phyloP scores from a whole-genome alignment of 2,888 invertebrate genomes.

The Notodonta ziczac region DNA sequence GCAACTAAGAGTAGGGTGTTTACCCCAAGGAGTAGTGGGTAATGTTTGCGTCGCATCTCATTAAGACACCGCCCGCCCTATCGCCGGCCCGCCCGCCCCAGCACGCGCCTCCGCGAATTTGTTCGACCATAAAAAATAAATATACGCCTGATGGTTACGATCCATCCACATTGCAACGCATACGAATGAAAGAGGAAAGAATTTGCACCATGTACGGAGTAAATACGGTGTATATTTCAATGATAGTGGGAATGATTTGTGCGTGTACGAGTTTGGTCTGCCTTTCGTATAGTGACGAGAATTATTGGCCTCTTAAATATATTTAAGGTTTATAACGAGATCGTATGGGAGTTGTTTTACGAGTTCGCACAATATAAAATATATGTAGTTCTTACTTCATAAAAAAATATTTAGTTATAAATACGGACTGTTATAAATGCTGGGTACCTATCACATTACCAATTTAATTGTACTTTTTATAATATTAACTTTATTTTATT shows the following conservation, averaged over 20 bases:
- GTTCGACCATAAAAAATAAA: conserved; percentile 73
- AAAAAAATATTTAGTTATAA: no score
- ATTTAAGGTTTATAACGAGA: no score
- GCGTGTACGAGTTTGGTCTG: neutral
- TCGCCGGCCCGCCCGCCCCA: conserved; percentile 17
- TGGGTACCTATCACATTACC: no score
- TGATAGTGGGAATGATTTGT: neutral
- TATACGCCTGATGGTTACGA: conserved; percentile 45
- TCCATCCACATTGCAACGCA: conserved; percentile 30
- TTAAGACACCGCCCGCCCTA: conserved; percentile 55
- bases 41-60: conserved; percentile 76
- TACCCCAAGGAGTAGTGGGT: conserved; percentile 65
- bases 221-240: neutral
- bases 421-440: no score
- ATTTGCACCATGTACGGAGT: accelerated
- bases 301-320: no score
- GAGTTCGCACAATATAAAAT: no score
- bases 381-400: no score
- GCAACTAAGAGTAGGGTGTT: conserved; percentile 31
- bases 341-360: no score
- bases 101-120: conserved; percentile 48
- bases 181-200: neutral
- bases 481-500: no score
- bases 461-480: no score
- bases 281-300: neutral